These are phyloP conservation scores for Caradrina kadenii DNA, from an alignment of 2,888 invertebrate species.

Conservation along the genomic window DNA sequence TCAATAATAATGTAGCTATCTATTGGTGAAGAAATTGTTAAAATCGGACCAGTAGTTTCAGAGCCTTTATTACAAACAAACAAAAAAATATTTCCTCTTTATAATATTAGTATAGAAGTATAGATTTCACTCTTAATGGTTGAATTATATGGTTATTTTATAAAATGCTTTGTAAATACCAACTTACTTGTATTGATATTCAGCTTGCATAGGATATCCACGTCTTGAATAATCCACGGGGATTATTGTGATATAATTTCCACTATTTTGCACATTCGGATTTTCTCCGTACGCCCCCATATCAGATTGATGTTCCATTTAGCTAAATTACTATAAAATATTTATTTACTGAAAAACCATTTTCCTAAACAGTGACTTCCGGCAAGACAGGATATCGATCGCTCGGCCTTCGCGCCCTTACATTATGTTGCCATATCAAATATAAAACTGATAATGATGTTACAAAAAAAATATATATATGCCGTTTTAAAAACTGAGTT, in stretches of 20 bases:
- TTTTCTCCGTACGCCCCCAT: slow-evolving; percentile 88
- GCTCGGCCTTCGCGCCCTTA: slow-evolving; percentile 76
- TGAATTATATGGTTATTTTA: not conserved
- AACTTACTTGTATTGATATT: slow-evolving; percentile 91
- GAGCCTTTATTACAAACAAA: no score
- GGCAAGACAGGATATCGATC: slow-evolving; percentile 79
- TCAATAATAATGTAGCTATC: no score
- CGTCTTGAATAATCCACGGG: slow-evolving; percentile 91
- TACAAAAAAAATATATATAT: not conserved
- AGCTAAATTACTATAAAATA: slow-evolving; percentile 42
- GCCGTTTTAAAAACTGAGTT: no score
- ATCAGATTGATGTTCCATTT: slow-evolving; percentile 87
- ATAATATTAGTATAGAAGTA: no score
- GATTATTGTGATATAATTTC: slow-evolving; percentile 91
- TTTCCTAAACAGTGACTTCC: slow-evolving; percentile 50
- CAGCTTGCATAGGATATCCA: slow-evolving; percentile 90
- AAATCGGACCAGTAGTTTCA: no score
- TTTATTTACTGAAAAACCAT: slow-evolving; percentile 54
- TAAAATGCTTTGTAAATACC: not conserved
- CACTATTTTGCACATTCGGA: slow-evolving; percentile 86
- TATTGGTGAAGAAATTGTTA: no score
- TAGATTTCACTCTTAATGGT: not conserved
- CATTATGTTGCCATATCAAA: slow-evolving; percentile 66
- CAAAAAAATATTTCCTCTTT: no score
- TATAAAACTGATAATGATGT: slow-evolving; percentile 17